Conservation (phyloP, 2,113 vertebrate genomes). For the Sinocyclocheilus rhinocerous region DNA sequence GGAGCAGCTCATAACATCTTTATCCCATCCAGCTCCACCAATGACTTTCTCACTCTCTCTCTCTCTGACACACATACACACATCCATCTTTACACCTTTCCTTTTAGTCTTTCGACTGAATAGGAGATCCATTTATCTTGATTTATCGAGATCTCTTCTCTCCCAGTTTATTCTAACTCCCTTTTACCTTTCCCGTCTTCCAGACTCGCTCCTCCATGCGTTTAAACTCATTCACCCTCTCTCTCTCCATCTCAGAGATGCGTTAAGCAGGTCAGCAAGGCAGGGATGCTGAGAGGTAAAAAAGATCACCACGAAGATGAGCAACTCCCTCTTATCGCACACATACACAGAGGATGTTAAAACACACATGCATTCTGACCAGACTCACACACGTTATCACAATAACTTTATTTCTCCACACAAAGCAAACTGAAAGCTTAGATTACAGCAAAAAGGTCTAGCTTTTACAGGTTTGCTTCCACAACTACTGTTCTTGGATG, state of each 20-base stretch:
- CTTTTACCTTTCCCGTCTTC: conserved; percentile 29
- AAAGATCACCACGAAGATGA: conserved; percentile 55
- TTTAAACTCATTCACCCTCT: conserved; percentile 42
- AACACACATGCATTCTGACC: neutral
- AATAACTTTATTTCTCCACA: neutral
- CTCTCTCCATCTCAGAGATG: conserved; percentile 44
- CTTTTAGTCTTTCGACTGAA: conserved; percentile 31
- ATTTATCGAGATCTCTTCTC: conserved; percentile 12
- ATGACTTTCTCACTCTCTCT: conserved; percentile 9
- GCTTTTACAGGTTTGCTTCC: conserved; percentile 2
- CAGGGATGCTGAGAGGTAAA: conserved; percentile 45
- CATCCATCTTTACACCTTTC: conserved; percentile 38
- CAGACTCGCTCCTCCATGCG: neutral
- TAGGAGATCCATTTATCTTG: neutral
- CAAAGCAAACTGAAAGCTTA: neutral
- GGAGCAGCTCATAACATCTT: conserved; percentile 39
- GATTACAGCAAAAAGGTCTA: neutral
- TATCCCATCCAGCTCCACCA: conserved; percentile 36
- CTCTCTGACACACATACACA: conserved; percentile 31
- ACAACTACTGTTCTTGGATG: neutral
- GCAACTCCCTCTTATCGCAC: conserved; percentile 46
- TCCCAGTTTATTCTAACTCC: conserved; percentile 13
- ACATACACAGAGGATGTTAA: conserved; percentile 24
- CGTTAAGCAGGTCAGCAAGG: conserved; percentile 51
- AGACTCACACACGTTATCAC: neutral